Evolutionary conservation across 2,113 vertebrate genomes (phyloP).

Genomic region (Calyptommatus sinebrachiatus): DNA sequence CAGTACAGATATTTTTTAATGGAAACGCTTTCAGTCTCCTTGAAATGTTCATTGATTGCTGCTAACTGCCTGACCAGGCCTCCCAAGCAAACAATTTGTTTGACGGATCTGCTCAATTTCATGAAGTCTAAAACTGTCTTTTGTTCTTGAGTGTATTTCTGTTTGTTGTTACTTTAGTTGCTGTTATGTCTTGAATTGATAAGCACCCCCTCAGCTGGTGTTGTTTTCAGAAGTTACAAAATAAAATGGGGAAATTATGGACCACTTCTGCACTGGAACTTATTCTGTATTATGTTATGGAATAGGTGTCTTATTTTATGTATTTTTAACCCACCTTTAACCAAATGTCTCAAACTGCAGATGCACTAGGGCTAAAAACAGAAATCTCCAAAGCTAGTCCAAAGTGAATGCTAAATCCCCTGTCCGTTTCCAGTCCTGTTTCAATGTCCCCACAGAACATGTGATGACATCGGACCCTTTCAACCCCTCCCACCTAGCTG

Average conservation of each 20-base stretch:
- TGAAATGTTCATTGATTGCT: background rate
- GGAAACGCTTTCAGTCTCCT: background rate
- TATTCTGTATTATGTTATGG: too few relatives aligned
- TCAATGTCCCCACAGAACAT: too few relatives aligned
- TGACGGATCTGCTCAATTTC: background rate
- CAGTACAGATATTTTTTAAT: background rate
- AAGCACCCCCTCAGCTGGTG: background rate
- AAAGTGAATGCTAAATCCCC: too few relatives aligned
- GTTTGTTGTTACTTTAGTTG: too few relatives aligned
- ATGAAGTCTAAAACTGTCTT: background rate
- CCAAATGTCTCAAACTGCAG: too few relatives aligned
- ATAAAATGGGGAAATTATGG: background rate
- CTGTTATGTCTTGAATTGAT: background rate
- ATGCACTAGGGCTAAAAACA: too few relatives aligned
- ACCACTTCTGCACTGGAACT: background rate
- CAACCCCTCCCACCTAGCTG: too few relatives aligned
- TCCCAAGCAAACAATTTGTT: background rate
- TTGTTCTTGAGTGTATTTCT: background rate
- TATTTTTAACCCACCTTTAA: too few relatives aligned
- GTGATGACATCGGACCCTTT: too few relatives aligned
- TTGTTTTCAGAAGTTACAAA: background rate
- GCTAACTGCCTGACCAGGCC: background rate
- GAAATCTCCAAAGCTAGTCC: too few relatives aligned
- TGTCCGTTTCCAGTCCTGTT: too few relatives aligned
- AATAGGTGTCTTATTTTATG: too few relatives aligned